Evolutionary conservation across 2,113 vertebrate genomes (phyloP).

Genomic region (Centropus unirufus): DNA sequence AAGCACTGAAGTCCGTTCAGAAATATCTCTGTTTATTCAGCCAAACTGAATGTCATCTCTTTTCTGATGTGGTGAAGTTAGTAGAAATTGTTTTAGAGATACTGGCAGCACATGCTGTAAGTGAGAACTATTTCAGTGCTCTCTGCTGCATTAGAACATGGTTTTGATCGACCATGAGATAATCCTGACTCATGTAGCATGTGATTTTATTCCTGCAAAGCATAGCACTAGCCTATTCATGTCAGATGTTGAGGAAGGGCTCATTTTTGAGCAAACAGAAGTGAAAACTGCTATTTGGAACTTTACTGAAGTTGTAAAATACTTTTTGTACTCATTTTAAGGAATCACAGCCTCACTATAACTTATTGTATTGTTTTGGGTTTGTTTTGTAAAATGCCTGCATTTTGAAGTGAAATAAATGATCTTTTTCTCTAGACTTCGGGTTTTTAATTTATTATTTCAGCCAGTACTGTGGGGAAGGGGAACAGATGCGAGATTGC

Average conservation of each 20-base stretch:
- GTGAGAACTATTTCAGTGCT: neutral
- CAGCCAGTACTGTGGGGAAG: neutral
- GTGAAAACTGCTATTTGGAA: neutral
- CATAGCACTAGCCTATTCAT: accelerated
- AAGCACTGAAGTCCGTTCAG: neutral
- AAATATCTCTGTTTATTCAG: neutral
- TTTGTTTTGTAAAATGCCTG: neutral
- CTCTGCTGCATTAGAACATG: neutral
- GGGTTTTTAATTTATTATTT: neutral
- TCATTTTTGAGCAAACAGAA: neutral
- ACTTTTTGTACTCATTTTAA: neutral
- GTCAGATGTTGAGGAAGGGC: neutral
- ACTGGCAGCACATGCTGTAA: neutral
- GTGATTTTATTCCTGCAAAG: neutral
- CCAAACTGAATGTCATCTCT: neutral
- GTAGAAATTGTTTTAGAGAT: neutral
- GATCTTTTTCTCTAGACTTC: neutral
- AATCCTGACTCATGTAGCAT: neutral
- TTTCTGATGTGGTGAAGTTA: neutral
- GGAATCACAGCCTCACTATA: neutral
- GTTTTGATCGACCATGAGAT: neutral
- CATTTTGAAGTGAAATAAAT: neutral
- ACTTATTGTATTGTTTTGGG: accelerated
- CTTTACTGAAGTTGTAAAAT: neutral
- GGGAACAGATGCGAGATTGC: neutral